phyloP scores from a whole-genome alignment of 2,797 vertebrate species.

The Podarcis siculus region DNA sequence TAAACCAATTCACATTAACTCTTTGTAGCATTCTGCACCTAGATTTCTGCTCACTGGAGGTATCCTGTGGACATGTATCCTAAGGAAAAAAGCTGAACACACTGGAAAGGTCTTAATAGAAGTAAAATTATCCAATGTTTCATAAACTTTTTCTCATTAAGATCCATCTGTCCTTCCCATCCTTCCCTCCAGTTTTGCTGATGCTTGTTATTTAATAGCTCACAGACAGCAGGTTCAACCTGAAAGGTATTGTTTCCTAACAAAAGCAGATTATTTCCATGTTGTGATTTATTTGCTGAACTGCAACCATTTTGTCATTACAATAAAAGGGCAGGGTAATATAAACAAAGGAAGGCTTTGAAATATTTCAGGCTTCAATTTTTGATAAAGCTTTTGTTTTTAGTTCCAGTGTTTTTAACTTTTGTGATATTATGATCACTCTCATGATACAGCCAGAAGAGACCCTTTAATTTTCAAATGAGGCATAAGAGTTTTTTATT shows the following conservation, averaged over 20 bases:
- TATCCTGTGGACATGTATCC: neutral
- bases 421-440: neutral
- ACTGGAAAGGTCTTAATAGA: slow-evolving; percentile 12
- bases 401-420: neutral
- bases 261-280: neutral
- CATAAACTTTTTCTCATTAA: neutral
- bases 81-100: neutral
- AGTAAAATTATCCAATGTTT: neutral
- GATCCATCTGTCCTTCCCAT: neutral
- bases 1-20: neutral
- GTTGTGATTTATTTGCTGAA: neutral
- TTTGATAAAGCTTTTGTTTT: neutral
- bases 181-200: neutral
- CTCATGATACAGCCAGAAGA: neutral
- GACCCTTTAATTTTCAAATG: no score
- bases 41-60: neutral
- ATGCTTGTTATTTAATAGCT: neutral
- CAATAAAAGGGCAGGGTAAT: neutral
- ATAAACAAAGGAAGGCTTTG: neutral
- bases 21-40: neutral
- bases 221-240: neutral
- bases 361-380: neutral
- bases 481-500: no score
- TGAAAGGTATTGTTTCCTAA: slow-evolving; percentile 9
- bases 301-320: neutral